A percentile compares a stretch with the other conserved stretches of the same genome.
Conservation (phyloP, 1,140 invertebrate genomes). For the Musca vetustissima region DNA sequence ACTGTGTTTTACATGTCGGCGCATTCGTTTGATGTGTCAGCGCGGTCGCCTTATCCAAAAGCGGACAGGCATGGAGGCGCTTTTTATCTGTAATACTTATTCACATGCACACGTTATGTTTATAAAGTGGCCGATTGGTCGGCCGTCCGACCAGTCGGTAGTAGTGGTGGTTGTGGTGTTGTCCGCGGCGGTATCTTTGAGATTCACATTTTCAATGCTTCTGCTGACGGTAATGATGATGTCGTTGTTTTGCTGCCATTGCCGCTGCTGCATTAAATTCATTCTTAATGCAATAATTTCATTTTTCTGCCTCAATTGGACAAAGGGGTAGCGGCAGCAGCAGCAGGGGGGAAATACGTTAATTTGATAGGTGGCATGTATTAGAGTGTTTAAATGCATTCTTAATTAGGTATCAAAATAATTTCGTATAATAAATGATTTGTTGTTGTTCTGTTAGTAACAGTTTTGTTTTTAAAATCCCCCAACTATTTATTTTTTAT, state of each 20-base stretch:
- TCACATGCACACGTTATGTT: background rate
- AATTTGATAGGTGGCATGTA: conserved; percentile 5
- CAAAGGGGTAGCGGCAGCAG: too few relatives aligned
- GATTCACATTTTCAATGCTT: conserved; percentile 6
- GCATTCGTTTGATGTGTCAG: background rate
- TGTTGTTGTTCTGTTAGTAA: background rate
- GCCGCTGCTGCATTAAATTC: background rate
- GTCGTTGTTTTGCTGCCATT: background rate
- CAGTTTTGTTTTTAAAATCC: too few relatives aligned
- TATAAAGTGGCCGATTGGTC: conserved; percentile 15
- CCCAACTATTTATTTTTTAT: background rate
- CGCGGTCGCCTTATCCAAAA: too few relatives aligned
- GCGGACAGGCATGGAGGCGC: too few relatives aligned
- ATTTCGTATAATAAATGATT: conserved; percentile 8
- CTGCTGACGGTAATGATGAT: background rate
- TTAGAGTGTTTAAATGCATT: conserved; percentile 16
- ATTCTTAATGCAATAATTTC: background rate
- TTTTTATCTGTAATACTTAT: too few relatives aligned
- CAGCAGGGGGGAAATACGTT: background rate
- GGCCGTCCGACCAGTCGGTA: too few relatives aligned
- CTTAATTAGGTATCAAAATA: conserved; percentile 21
- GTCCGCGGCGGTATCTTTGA: conserved; percentile 1
- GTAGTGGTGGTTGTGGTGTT: background rate
- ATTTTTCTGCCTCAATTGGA: too few relatives aligned
- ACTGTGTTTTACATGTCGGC: conserved; percentile 22